A percentile compares a stretch with the other conserved stretches of the same genome.
Evolutionary conservation across 2,113 vertebrate genomes (phyloP).

Genomic region (Hypanus sabinus): DNA sequence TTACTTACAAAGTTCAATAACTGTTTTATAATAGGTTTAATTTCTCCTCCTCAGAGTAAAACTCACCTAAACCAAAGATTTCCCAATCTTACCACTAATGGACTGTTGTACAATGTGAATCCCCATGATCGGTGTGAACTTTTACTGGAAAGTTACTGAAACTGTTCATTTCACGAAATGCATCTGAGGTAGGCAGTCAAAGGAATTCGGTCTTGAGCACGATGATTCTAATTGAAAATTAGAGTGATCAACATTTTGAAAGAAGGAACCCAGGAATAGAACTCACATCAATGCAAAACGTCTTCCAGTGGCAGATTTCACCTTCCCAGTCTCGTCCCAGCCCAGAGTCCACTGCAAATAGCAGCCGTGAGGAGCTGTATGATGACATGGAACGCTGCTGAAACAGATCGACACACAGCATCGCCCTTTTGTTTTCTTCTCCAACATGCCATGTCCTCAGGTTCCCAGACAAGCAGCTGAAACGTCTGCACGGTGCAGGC

Average conservation of each 20-base stretch:
- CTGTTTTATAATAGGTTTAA: background rate
- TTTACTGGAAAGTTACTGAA: background rate
- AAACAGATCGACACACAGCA: background rate
- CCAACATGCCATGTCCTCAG: background rate
- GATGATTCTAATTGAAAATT: slow-evolving; percentile 20
- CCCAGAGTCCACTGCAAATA: background rate
- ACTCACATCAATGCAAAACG: slow-evolving; percentile 7
- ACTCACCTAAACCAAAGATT: background rate
- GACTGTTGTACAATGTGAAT: background rate
- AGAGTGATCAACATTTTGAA: background rate
- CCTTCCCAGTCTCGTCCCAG: background rate
- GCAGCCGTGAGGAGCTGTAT: background rate
- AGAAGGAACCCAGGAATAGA: background rate
- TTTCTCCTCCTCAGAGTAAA: background rate
- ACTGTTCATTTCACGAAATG: background rate
- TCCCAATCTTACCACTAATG: background rate
- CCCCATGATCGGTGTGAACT: background rate
- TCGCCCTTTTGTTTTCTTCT: background rate
- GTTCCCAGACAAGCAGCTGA: background rate
- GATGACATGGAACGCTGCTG: background rate
- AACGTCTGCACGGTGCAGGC: background rate
- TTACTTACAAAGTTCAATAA: background rate
- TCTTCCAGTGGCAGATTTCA: background rate
- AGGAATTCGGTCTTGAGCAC: background rate
- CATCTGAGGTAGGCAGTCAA: slow-evolving; percentile 24